phyloP scores from a whole-genome alignment of 1,140 invertebrate species.

The Lordiphosa collinella region DNA sequence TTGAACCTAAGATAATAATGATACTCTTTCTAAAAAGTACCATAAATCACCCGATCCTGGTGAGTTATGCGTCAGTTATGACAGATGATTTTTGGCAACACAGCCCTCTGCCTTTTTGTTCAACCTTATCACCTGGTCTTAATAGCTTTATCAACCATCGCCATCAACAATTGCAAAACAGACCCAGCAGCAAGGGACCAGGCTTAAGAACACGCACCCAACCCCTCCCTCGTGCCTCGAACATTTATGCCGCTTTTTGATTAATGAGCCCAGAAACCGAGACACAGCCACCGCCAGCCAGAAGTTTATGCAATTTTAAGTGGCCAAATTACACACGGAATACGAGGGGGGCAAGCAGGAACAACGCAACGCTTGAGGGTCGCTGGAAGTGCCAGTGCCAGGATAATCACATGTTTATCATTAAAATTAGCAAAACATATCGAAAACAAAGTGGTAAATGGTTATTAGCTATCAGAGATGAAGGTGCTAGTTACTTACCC shows the following conservation, averaged over 20 bases:
- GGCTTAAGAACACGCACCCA: constrained; percentile 6
- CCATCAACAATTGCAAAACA: constrained; percentile 26
- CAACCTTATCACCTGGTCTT: constrained; percentile 26
- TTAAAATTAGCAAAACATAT: constrained; percentile 73
- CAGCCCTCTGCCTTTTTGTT: not conserved
- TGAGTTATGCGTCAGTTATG: constrained; percentile 21
- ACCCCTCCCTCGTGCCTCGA: not conserved
- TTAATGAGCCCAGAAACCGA: constrained; percentile 39
- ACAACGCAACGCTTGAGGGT: not conserved
- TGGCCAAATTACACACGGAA: constrained; percentile 60
- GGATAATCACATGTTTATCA: constrained; percentile 74
- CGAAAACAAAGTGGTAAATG: constrained; percentile 66
- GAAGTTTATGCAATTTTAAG: constrained; percentile 73
- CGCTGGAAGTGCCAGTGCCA: constrained; percentile 7
- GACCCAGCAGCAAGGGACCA: not conserved
- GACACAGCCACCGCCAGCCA: constrained; percentile 39
- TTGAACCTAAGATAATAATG: constrained; percentile 32
- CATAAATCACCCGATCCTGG: constrained; percentile 10
- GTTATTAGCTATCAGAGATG: constrained; percentile 40
- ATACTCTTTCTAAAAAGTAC: not conserved
- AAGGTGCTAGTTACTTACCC: constrained; percentile 82
- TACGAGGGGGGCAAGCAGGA: too few relatives aligned
- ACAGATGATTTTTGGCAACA: too few relatives aligned
- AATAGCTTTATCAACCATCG: constrained; percentile 67
- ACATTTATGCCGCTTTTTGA: constrained; percentile 40